Percentiles rank a stretch among this genome's conserved stretches.
phyloP scores from a whole-genome alignment of 92 coral and sea anemone genomes.

The Palythoa grandiflora region DNA sequence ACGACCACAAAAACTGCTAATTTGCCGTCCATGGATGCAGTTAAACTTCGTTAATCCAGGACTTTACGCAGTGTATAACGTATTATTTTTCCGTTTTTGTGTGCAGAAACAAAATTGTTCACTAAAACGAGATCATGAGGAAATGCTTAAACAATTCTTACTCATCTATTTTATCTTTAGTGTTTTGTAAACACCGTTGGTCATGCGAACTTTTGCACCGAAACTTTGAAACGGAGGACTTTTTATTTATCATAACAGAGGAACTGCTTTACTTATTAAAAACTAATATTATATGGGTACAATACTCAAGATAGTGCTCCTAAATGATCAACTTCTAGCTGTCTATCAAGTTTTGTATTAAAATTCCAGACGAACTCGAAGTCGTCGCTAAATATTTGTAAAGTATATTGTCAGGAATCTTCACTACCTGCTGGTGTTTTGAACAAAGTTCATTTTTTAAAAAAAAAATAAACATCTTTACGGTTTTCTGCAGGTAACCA shows the following conservation, averaged over 20 bases:
- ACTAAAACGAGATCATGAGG: constrained; percentile 19
- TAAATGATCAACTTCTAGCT: too few species aligned
- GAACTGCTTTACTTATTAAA: neutral
- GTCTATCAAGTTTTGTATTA: too few species aligned
- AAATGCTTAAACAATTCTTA: constrained; percentile 39
- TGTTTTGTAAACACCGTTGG: constrained; percentile 27
- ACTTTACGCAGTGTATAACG: neutral
- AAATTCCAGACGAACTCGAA: too few species aligned
- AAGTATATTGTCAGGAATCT: too few species aligned
- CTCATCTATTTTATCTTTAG: constrained; percentile 37
- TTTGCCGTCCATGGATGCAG: constrained; percentile 48
- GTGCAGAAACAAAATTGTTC: neutral
- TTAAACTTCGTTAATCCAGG: neutral
- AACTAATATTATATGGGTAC: neutral
- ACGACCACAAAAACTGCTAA: constrained; percentile 6
- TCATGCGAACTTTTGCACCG: neutral
- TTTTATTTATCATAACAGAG: neutral
- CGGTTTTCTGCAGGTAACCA: too few species aligned
- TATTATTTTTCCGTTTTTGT: neutral
- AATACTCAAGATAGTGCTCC: too few species aligned
- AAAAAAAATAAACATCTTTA: too few species aligned
- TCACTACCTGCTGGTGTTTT: too few species aligned
- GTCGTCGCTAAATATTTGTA: too few species aligned
- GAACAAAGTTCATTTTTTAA: too few species aligned
- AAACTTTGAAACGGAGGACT: neutral